Evolutionary conservation across 1,140 invertebrate genomes (phyloP), one percentile per base, ranked within the genome.

Genomic region (Reticulitermes speratus): DNA sequence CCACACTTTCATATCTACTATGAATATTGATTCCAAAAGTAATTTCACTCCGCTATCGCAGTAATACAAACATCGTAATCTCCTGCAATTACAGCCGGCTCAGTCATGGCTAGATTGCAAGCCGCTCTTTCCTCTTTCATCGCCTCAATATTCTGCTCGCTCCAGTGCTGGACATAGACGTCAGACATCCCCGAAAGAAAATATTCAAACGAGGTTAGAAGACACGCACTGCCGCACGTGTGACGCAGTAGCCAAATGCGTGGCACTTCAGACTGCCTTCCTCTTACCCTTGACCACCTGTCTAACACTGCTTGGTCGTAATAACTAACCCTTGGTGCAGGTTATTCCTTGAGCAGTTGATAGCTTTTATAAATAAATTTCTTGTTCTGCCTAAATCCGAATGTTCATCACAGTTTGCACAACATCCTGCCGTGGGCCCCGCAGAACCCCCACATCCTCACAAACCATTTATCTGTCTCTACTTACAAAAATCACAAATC

Each of bases 61-160:
- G 65, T 30, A 30, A 8, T 75, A 75, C 65, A 75, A 75, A 75
- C 65, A 75, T 30, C 25, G 25, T 75, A 75, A 75, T 75, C 65
- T 75, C n/a, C 65, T n/a, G 65, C 65, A 75, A 75, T 75, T 75
- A 75, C 65, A 75, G 30, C 65, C 65, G 65, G 65, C 65, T 75
- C 65, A 75, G 65, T 75, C 65, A 30, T 75, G n/a, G 65, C 0
- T 25, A 75, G 65, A 30, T 75, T 75, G 65, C 65, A 75, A 75
- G 8, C n/a, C 65, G 12, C 25, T 2, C 65, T 14, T 14, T 14
- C 11, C 65, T 0, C 25, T 30, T 1, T 30, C 65, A 30, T 30
- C 65, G 1, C 16, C n/a, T 30, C n/a, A 75, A 75, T 75, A 75
- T 75, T 75, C 65, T 75, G 65, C 65, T 75, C n/a, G 65, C 65